phyloP scores from a whole-genome alignment of 2,113 vertebrate genomes.

The Manacus vitellinus region DNA sequence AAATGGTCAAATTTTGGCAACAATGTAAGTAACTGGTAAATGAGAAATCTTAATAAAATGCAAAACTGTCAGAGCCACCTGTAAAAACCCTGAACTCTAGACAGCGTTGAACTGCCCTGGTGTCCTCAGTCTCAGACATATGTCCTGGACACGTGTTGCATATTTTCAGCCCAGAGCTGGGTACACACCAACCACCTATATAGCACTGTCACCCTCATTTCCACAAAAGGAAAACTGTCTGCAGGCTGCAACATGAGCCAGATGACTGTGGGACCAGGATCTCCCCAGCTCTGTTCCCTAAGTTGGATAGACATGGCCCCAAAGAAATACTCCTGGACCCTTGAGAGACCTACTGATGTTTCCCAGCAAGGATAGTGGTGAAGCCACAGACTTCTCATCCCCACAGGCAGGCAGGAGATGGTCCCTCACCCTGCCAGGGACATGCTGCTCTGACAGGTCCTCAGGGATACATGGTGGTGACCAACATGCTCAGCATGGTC shows the following conservation, averaged over 20 bases:
- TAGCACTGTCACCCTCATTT: background rate
- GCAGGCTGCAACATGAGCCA: background rate
- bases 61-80: background rate
- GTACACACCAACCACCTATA: background rate
- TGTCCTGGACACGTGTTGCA: too few species aligned
- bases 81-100: background rate
- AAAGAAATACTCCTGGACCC: background rate
- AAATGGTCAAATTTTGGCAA: conserved; percentile 36
- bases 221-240: background rate
- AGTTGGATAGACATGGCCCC: background rate
- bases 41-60: background rate
- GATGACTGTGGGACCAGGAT: background rate
- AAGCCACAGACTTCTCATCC: background rate
- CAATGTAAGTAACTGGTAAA: background rate
- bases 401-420: background rate
- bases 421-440: background rate
- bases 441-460: background rate
- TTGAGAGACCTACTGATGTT: background rate
- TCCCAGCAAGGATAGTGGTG: rapidly evolving
- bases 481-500: background rate
- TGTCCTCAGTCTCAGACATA: rapidly evolving
- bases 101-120: background rate
- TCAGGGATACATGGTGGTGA: rapidly evolving
- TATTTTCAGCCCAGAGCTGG: background rate
- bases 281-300: background rate